Percentiles rank a stretch among this genome's conserved stretches.
These are phyloP conservation scores for Rhopilema esculentum DNA, from an alignment of 30 jellyfish, hydroid and myxozoan species.

Conservation along the genomic window DNA sequence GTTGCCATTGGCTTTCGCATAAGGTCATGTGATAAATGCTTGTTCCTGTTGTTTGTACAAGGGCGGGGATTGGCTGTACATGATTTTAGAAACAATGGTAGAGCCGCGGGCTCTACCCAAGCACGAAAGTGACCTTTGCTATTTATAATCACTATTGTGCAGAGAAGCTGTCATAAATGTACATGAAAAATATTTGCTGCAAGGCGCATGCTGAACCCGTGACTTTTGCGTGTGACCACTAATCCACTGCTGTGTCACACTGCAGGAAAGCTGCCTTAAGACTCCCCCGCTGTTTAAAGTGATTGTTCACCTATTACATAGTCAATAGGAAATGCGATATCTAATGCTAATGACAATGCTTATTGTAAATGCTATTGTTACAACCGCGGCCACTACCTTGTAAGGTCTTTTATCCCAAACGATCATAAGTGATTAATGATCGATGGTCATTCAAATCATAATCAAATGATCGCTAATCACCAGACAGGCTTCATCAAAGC, in stretches of 20 bases:
- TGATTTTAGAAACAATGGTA: not conserved
- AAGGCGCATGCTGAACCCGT: slow-evolving; percentile 17
- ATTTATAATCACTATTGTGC: not conserved
- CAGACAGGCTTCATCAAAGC: not conserved
- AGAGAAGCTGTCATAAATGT: not conserved
- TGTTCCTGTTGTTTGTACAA: not conserved
- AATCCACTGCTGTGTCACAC: slow-evolving; percentile 5
- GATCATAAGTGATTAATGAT: no score
- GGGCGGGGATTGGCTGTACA: not conserved
- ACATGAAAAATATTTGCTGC: not conserved
- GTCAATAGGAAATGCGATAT: not conserved
- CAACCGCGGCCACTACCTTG: not conserved
- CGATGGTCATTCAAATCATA: no score
- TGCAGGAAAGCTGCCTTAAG: not conserved
- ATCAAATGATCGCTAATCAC: not conserved
- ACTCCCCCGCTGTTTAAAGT: not conserved
- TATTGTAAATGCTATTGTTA: not conserved
- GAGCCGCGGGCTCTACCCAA: not conserved
- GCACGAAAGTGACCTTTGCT: not conserved
- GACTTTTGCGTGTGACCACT: slow-evolving; percentile 35
- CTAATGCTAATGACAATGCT: not conserved
- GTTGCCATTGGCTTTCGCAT: not conserved
- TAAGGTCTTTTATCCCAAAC: not conserved
- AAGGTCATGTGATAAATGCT: not conserved
- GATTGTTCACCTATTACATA: not conserved